Evolutionary conservation across 2,113 vertebrate genomes (phyloP).

Genomic region (Trachemys scripta): DNA sequence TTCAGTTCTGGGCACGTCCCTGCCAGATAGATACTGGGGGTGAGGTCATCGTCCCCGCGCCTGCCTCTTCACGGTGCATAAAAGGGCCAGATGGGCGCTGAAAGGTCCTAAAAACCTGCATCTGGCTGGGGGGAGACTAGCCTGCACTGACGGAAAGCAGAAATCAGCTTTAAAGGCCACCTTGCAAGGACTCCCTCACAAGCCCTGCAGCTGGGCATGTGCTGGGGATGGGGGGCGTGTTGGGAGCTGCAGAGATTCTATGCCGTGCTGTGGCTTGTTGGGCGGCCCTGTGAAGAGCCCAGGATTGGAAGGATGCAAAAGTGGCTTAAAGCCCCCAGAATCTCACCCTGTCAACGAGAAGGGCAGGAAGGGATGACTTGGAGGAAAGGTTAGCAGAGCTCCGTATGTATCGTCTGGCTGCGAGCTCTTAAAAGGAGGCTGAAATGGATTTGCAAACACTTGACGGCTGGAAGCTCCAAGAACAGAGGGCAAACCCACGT

Average conservation of each 20-base stretch:
- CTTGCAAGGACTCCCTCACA: background rate
- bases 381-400: background rate
- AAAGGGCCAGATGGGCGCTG: background rate
- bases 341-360: background rate
- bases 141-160: too few species aligned
- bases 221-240: background rate
- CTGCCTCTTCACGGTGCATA: too few species aligned
- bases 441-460: background rate
- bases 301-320: background rate
- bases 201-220: background rate
- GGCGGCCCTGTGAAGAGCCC: background rate
- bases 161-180: background rate
- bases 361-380: too few species aligned
- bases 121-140: background rate
- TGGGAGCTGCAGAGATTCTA: background rate
- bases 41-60: background rate
- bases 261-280: too few species aligned
- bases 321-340: background rate
- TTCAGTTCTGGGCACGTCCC: too few species aligned
- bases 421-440: background rate
- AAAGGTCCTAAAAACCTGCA: background rate
- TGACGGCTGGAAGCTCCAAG: background rate
- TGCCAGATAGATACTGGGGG: too few species aligned
- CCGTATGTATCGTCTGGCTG: background rate
- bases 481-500: background rate